Evolutionary conservation across 2,888 invertebrate species (phyloP).

Genomic region (Caenorhabditis auriculariae): DNA sequence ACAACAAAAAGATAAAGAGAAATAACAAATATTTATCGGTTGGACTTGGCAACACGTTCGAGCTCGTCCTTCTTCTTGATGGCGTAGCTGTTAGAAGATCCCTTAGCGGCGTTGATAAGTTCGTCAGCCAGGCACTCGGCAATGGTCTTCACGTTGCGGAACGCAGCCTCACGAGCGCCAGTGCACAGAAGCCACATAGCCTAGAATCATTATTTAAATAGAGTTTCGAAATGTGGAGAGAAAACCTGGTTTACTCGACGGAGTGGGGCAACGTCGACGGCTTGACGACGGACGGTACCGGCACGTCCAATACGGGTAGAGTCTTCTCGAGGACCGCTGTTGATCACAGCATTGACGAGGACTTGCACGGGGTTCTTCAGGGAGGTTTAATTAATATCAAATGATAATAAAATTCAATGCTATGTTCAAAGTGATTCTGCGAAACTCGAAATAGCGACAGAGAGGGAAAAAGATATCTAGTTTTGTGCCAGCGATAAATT

Average conservation of each 20-base stretch:
- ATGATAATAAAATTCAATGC: too few relatives aligned
- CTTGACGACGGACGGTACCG: conserved; percentile 98
- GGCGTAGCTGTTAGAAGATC: conserved; percentile 98
- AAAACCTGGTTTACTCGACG: conserved; percentile 86
- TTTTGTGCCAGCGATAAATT: too few relatives aligned
- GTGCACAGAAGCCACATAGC: conserved; percentile 99
- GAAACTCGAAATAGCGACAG: not conserved
- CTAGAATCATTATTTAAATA: conserved; percentile 50
- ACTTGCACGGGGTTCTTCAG: conserved; percentile 74
- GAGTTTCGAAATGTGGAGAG: conserved; percentile 12
- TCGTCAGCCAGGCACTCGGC: conserved; percentile 99
- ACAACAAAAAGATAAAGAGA: conserved; percentile 30
- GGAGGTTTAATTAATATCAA: too few relatives aligned
- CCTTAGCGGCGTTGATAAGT: conserved; percentile 99
- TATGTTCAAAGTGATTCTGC: too few relatives aligned
- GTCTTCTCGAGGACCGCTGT: conserved; percentile 98
- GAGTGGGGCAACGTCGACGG: conserved; percentile 97
- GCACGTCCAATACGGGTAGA: conserved; percentile 99
- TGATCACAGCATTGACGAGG: conserved; percentile 94
- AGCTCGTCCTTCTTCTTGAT: conserved; percentile 99
- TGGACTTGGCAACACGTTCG: conserved; percentile 99
- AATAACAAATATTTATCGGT: conserved; percentile 79
- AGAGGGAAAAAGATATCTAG: not conserved
- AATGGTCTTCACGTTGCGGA: conserved; percentile 99
- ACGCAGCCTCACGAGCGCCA: conserved; percentile 96